phyloP scores from a whole-genome alignment of 2,888 invertebrate genomes.

The Gymnocheta viridis region DNA sequence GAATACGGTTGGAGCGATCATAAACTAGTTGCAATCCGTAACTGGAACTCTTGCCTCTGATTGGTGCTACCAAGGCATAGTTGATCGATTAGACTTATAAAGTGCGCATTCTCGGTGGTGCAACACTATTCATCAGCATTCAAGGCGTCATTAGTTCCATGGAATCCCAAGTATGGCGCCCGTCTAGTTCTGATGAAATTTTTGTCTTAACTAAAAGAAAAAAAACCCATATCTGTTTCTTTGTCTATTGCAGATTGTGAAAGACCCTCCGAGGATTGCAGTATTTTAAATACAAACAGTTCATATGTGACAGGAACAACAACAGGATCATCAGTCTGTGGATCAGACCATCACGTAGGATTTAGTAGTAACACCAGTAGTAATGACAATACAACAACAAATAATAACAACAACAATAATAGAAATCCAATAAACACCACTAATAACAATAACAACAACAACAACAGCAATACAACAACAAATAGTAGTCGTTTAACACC shows the following conservation, averaged over 20 bases:
- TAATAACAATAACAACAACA: constrained; percentile 40
- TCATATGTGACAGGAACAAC: constrained; percentile 76
- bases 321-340: constrained; percentile 78
- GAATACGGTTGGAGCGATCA: too few species aligned
- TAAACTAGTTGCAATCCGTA: too few species aligned
- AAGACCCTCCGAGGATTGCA: constrained; percentile 77
- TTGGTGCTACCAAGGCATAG: too few species aligned
- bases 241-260: constrained; percentile 78
- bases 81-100: too few species aligned
- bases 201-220: too few species aligned
- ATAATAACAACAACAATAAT: constrained; percentile 69
- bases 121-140: too few species aligned
- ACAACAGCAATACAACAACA: constrained; percentile 43
- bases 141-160: too few species aligned
- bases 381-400: constrained; percentile 71
- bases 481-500: constrained; percentile 67
- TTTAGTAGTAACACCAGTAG: constrained; percentile 74
- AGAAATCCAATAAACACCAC: constrained; percentile 69
- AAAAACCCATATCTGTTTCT: too few species aligned
- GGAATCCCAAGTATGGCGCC: too few species aligned
- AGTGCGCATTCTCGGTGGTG: too few species aligned
- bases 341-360: constrained; percentile 80
- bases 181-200: too few species aligned
- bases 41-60: too few species aligned
- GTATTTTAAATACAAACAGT: constrained; percentile 73